Evolutionary conservation across 2,113 vertebrate genomes (phyloP), one percentile per base, ranked within the genome.

Genomic region (Rhipidura dahli): DNA sequence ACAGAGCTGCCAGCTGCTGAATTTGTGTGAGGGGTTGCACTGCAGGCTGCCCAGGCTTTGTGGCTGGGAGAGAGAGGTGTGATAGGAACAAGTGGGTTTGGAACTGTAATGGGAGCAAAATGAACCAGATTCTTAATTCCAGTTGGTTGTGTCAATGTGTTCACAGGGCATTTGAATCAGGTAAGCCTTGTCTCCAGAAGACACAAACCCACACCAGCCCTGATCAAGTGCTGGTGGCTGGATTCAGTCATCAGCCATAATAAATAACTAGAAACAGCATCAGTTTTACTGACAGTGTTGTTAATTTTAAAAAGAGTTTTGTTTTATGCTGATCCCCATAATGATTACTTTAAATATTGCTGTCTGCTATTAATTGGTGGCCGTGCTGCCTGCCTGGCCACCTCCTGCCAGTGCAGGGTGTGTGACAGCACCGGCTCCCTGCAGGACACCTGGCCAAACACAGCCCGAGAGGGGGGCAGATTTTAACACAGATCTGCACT

Each of bases 301-400:
- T 86, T 93, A 88, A 81, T 93, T 96, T 93, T 89, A 81, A 81
- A 37, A 73, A 71, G 87, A 90, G 51, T 63, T 83, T 89, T 95
- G 87, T 42, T 96, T 93, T 88, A 86, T 86, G 71, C 39, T 39
- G 51, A 78, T 83, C 87, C 50, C 76, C 1, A 0, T 57, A 84
- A 83, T 83, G 68, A 83, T 88, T 77, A 86, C 35, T 80, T 94
- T 92, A 83, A 94, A 83, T 70, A 90, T 70, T 90, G 79, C 87
- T 86, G 75, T 39, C 81, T 94, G 66, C 54, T 82, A 54, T 93
- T 70, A 70, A 51, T 13, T 73, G 91, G 59, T 39, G 61, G 8
- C 81, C 57, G 70, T 33, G 63, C 89, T 37, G 31, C 71, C 82
- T 93, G 95, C 82, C 89, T 27, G 82, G 66, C 59, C 94, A 10